Percentiles rank a stretch among this genome's conserved stretches.
Conservation (phyloP, 2,113 vertebrate species). For the Oriolus oriolus region DNA sequence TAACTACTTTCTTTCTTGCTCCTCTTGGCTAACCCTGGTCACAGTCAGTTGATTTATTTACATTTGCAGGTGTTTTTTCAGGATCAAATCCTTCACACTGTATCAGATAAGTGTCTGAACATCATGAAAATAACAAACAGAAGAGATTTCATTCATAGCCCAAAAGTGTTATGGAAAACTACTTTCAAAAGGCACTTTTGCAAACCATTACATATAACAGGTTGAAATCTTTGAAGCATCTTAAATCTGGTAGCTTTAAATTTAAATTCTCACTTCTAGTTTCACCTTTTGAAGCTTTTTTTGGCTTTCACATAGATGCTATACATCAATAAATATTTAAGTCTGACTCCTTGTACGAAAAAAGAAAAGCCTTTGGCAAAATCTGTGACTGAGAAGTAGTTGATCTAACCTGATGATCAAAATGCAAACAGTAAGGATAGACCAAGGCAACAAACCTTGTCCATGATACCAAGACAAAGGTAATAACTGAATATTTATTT, state of each 20-base stretch:
- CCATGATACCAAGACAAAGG: background rate
- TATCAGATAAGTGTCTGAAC: background rate
- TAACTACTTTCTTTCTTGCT: background rate
- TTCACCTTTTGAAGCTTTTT: background rate
- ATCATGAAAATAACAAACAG: background rate
- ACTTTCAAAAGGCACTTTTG: background rate
- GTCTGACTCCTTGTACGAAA: background rate
- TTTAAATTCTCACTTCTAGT: background rate
- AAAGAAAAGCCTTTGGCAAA: background rate
- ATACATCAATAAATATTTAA: background rate
- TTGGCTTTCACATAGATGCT: background rate
- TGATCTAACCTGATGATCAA: background rate
- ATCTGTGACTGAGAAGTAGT: background rate
- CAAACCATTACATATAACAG: background rate
- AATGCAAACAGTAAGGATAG: background rate
- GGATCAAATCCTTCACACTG: background rate
- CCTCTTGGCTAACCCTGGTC: background rate
- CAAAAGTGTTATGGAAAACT: background rate
- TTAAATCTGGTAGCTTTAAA: background rate
- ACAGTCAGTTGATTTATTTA: background rate
- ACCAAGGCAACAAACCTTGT: background rate
- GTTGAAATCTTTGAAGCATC: background rate
- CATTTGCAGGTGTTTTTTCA: background rate
- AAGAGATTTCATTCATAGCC: background rate
- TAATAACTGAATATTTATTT: background rate